Base-by-base conservation (phyloP, 2,797 vertebrate genomes). In the Semotilus atromaculatus region DNA sequence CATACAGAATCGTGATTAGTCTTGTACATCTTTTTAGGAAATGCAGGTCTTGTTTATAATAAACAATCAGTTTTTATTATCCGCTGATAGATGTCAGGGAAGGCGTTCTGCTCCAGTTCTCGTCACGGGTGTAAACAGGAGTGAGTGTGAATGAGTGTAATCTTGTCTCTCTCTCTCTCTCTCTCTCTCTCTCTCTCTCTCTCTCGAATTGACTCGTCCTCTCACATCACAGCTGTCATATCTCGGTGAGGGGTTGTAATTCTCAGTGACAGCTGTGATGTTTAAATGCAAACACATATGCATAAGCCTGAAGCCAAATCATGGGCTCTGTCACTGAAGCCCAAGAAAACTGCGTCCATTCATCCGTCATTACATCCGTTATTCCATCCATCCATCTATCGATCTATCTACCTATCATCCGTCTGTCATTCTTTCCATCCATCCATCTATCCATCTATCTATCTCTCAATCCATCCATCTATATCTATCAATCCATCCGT, bases 151-250 rank as follows among this genome's bases (percentile, higher is more conserved):
- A n/a, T 74, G 40, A 55, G 43, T 10, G 40, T 77, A 48, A 77
- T 64, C 58, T 26, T 9, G 62, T 66, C 10, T 55, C 53, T 9
- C 53, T 55, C 53, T 9, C 55, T 74, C 87, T 72, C 71, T 86
- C 80, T 68, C 45, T 16, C 13, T 55, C 53, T 9, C 53, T 55
- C 53, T 3, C 55, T 74, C 87, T 72, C 71, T 86, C 80, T 62
- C 71, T 74, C 45, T 75, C 31, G 72, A 84, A 87, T 89, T 76
- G 71, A 81, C 73, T 83, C 77, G 74, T 87, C 82, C 86, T 75
- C 83, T 87, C 84, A 53, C 88, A 87, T 87, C 88, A 84, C 84
- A 86, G 86, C 88, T 89, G 88, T 89, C 88, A 89, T 84, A 87
- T 89, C 81, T 87, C 60, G 45, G 70, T 80, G 64, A 66, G 68